phyloP scores from a whole-genome alignment of 2,113 vertebrate genomes.

The Nestor notabilis region DNA sequence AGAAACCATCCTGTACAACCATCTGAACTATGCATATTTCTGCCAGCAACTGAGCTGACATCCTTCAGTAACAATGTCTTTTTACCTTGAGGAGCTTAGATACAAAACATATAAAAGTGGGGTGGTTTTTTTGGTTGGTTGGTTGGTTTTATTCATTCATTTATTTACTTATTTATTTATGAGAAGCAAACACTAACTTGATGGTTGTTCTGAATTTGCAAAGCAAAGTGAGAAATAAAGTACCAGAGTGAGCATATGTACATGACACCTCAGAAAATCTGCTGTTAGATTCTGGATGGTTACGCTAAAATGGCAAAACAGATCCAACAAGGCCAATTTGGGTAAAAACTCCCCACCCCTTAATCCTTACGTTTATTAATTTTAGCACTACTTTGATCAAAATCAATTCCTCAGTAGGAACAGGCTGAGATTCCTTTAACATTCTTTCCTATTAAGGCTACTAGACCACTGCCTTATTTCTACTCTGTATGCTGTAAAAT shows the following conservation, averaged over 20 bases:
- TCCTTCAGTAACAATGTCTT: background rate
- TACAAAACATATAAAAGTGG: background rate
- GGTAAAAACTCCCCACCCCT: background rate
- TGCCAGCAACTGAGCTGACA: background rate
- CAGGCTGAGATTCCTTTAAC: background rate
- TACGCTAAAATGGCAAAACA: background rate
- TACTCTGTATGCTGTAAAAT: background rate
- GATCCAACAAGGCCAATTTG: background rate
- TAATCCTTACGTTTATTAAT: background rate
- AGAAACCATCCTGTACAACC: background rate
- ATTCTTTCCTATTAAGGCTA: background rate
- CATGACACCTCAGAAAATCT: background rate
- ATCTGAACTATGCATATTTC: background rate
- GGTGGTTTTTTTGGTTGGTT: background rate
- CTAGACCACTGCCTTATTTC: background rate
- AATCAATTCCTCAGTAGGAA: background rate
- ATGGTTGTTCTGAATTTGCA: background rate
- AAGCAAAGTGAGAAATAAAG: background rate
- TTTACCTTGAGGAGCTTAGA: background rate
- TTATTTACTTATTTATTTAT: background rate
- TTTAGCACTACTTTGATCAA: background rate
- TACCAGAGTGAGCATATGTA: background rate
- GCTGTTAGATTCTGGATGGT: background rate
- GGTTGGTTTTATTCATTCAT: background rate
- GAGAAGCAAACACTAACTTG: background rate